These are phyloP conservation scores for Andrena minutula DNA, from an alignment of 2,888 invertebrate genomes.

Conservation along the genomic window DNA sequence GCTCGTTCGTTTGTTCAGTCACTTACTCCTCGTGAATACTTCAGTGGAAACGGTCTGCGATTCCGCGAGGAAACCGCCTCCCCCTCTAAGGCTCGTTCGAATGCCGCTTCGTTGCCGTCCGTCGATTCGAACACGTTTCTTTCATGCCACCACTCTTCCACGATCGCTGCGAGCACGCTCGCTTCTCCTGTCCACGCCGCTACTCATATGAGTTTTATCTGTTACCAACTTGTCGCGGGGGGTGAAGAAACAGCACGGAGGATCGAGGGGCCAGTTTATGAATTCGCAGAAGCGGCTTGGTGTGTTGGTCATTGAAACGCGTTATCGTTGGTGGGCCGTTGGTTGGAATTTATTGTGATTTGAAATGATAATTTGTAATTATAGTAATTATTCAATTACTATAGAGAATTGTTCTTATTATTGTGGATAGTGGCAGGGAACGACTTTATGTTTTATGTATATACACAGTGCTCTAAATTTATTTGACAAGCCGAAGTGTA, in stretches of 20 bases:
- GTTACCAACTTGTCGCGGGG: background rate
- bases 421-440: no score
- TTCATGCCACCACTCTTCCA: conserved; percentile 32
- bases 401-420: no score
- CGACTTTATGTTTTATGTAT: no score
- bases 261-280: no score
- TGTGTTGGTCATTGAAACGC: no score
- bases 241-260: background rate
- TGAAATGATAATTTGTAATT: no score
- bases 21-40: conserved; percentile 48
- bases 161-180: conserved; percentile 13
- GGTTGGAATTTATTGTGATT: no score
- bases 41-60: conserved; percentile 44
- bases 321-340: no score
- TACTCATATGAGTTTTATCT: background rate
- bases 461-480: no score
- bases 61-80: conserved; percentile 38
- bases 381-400: no score
- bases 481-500: no score
- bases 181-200: conserved; percentile 4
- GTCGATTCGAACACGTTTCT: conserved; percentile 21
- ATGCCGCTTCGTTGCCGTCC: conserved; percentile 32
- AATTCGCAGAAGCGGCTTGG: no score
- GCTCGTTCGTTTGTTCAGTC: conserved; percentile 26
- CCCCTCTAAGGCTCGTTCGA: background rate